Evolutionary conservation across 2,797 vertebrate species (phyloP).

Genomic region (Crenuchus spilurus): DNA sequence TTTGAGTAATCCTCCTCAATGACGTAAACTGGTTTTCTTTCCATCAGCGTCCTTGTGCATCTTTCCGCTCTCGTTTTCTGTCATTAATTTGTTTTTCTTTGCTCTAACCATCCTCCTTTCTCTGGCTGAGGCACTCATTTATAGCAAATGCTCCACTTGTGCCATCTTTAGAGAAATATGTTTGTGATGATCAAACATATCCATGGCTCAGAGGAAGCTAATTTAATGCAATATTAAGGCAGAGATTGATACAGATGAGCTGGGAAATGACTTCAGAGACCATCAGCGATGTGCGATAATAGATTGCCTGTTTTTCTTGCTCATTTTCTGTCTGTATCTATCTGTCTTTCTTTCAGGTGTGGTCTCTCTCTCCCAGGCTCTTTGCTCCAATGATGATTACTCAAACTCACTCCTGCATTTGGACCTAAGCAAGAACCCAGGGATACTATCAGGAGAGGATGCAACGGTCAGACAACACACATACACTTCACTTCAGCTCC

Average conservation of each 20-base stretch:
- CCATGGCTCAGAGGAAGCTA: conserved; percentile 8
- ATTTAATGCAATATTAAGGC: background rate
- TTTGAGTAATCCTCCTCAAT: too few species aligned
- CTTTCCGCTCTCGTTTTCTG: background rate
- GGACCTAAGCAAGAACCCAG: conserved; percentile 90
- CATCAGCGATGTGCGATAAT: background rate
- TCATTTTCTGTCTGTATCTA: background rate
- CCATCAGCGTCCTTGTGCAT: background rate
- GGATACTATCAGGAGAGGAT: conserved; percentile 87
- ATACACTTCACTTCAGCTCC: too few species aligned
- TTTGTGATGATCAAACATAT: conserved; percentile 8
- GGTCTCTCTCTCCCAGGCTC: conserved; percentile 87
- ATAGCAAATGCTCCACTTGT: background rate
- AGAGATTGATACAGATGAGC: background rate
- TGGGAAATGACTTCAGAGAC: background rate
- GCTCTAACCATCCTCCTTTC: background rate
- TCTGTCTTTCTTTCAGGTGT: conserved; percentile 73
- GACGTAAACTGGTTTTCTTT: too few species aligned
- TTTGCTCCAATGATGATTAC: conserved; percentile 89
- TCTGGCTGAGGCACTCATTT: background rate
- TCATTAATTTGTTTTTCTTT: background rate
- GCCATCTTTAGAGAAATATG: background rate
- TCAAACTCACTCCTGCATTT: conserved; percentile 89
- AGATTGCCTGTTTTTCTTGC: background rate
- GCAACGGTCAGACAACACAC: conserved; percentile 79